These are phyloP conservation scores for Sporophila hypoxantha DNA, from an alignment of 2,113 vertebrate species.

Conservation along the genomic window DNA sequence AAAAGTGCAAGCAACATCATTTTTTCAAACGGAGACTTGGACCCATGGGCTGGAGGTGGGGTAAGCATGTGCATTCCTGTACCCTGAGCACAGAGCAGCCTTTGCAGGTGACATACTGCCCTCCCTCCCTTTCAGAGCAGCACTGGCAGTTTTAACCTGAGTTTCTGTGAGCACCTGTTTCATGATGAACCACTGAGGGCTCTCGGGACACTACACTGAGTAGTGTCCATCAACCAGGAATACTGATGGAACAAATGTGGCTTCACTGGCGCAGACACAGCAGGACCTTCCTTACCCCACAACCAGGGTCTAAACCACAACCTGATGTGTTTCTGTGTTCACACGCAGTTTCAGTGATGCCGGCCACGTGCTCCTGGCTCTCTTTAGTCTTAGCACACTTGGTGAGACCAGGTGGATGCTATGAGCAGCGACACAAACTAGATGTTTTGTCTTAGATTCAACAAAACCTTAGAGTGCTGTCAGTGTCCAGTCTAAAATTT, in stretches of 20 bases:
- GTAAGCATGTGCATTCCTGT: slow-evolving; percentile 60
- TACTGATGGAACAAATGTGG: not conserved
- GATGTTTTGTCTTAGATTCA: not conserved
- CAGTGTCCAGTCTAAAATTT: not conserved
- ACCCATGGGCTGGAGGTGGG: slow-evolving; percentile 92
- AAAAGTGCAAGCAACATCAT: slow-evolving; percentile 86
- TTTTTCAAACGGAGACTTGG: slow-evolving; percentile 93
- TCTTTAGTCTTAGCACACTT: not conserved
- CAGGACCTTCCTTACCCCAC: not conserved
- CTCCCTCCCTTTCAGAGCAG: not conserved
- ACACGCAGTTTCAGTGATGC: not conserved
- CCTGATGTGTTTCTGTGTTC: fast-evolving
- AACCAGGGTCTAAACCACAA: not conserved
- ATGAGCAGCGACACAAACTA: not conserved
- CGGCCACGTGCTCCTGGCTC: fast-evolving
- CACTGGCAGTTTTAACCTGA: not conserved
- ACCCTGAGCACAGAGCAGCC: not conserved
- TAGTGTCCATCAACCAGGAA: not conserved
- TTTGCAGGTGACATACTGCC: not conserved
- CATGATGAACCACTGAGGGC: not conserved
- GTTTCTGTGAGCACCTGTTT: not conserved
- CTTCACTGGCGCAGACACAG: not conserved
- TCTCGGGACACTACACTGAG: not conserved
- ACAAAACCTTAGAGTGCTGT: not conserved
- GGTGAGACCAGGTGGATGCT: not conserved